A percentile compares a stretch with the other conserved stretches of the same genome.
These are phyloP conservation scores for Alectoris magna DNA, from an alignment of 2,797 vertebrate species.

Conservation along the genomic window DNA sequence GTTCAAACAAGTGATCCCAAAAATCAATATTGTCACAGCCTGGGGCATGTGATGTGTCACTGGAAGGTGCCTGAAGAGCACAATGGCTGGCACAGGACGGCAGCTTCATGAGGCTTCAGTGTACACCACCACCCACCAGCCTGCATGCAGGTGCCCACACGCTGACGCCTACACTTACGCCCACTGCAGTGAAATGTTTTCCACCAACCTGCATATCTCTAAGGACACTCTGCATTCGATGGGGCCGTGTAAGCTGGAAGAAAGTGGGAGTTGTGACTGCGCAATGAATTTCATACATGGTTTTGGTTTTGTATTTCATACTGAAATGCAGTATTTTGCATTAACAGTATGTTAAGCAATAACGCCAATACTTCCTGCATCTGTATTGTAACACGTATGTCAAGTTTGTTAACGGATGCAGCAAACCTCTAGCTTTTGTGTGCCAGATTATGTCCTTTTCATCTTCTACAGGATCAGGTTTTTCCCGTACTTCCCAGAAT, in stretches of 20 bases:
- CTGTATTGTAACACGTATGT: not conserved
- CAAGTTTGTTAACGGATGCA: not conserved
- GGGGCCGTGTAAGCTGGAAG: not conserved
- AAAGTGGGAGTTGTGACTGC: not conserved
- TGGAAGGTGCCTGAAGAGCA: slow-evolving; percentile 14
- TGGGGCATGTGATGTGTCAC: not conserved
- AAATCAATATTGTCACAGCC: slow-evolving; percentile 62
- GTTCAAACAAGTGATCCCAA: slow-evolving; percentile 6
- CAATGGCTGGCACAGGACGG: slow-evolving; percentile 37
- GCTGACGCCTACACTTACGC: not conserved
- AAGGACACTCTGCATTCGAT: not conserved
- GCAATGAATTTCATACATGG: not conserved
- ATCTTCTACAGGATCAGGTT: slow-evolving; percentile 29
- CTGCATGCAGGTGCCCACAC: rapidly evolving
- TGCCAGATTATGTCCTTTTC: not conserved
- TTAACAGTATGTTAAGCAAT: not conserved
- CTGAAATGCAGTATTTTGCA: not conserved
- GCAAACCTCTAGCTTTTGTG: not conserved
- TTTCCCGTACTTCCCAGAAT: slow-evolving; percentile 34
- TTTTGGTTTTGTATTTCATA: not conserved
- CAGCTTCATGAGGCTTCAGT: not conserved
- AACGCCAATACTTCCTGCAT: not conserved
- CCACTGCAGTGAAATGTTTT: not conserved
- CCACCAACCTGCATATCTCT: not conserved
- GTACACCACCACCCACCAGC: rapidly evolving